A percentile compares a stretch with the other conserved stretches of the same genome.
Evolutionary conservation across 2,888 invertebrate genomes (phyloP).

Genomic region (Lasioglossum morio): DNA sequence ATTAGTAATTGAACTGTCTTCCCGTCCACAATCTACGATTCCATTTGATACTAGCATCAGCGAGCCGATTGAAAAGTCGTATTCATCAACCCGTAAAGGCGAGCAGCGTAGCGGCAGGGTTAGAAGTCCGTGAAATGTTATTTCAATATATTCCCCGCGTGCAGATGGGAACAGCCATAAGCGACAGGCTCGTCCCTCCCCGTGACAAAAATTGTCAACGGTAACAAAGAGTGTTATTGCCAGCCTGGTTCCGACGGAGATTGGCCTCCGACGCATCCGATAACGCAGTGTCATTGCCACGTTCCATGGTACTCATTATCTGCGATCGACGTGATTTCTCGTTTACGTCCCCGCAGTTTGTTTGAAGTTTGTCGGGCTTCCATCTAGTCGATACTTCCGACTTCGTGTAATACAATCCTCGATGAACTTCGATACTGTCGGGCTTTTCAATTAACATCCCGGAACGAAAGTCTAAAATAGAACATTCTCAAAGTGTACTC

Average conservation of each 20-base stretch:
- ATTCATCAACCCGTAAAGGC: slow-evolving; percentile 49
- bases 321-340: slow-evolving; percentile 1
- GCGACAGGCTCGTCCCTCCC: slow-evolving; percentile 12
- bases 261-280: slow-evolving; percentile 25
- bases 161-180: not conserved
- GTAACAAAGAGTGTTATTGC: slow-evolving; percentile 42
- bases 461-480: not conserved
- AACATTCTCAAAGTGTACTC: not conserved
- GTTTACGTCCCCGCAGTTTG: not conserved
- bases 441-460: not conserved
- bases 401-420: not conserved
- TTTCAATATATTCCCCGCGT: slow-evolving; percentile 46
- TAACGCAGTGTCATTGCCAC: slow-evolving; percentile 16
- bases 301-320: slow-evolving; percentile 34
- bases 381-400: not conserved
- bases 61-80: slow-evolving; percentile 52
- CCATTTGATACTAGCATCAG: slow-evolving; percentile 45
- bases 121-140: slow-evolving; percentile 31
- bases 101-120: not conserved
- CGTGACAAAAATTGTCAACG: slow-evolving; percentile 8
- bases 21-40: slow-evolving; percentile 18
- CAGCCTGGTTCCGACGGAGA: slow-evolving; percentile 10
- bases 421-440: not conserved
- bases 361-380: not conserved
- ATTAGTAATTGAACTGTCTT: slow-evolving; percentile 58